A percentile compares a stretch with the other conserved stretches of the same genome.
Evolutionary conservation across 2,113 vertebrate genomes (phyloP).

Genomic region (Engraulis encrasicolus): DNA sequence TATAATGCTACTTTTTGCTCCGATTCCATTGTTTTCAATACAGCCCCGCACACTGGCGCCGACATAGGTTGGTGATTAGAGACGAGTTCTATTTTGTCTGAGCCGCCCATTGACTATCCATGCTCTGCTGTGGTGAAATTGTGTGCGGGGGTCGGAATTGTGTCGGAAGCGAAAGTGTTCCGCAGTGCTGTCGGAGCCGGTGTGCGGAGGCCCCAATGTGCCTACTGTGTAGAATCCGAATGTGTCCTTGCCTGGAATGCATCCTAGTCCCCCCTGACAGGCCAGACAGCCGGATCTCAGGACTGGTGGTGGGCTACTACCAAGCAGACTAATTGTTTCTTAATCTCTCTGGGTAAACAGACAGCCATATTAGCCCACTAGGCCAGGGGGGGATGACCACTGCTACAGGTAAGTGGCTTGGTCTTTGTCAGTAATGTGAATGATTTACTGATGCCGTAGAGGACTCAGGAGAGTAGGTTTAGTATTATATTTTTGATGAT

Average conservation of each 20-base stretch:
- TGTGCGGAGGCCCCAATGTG: too few relatives aligned
- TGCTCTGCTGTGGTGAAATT: too few relatives aligned
- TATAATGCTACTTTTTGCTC: too few relatives aligned
- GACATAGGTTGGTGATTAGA: too few relatives aligned
- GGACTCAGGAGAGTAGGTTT: conserved; percentile 2
- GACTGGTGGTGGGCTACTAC: conserved; percentile 26
- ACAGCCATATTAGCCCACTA: conserved; percentile 29
- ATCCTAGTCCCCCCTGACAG: too few relatives aligned
- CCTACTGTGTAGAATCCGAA: background rate
- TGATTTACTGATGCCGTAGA: conserved; percentile 44
- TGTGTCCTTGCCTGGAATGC: conserved; percentile 15
- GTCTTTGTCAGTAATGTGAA: conserved; percentile 30
- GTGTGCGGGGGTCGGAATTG: too few relatives aligned
- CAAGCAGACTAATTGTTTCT: conserved; percentile 34
- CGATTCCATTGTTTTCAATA: too few relatives aligned
- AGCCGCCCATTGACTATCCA: too few relatives aligned
- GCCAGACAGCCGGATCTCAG: conserved; percentile 24
- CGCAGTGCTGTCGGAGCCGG: too few relatives aligned
- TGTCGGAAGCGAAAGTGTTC: too few relatives aligned
- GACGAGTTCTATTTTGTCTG: too few relatives aligned
- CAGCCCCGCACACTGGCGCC: too few relatives aligned
- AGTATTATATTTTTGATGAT: conserved; percentile 12
- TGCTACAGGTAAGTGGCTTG: background rate
- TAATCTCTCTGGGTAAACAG: conserved; percentile 33
- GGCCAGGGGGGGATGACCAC: conserved; percentile 38